Conservation (phyloP, 2,113 vertebrate genomes). For the Sinocyclocheilus grahami region DNA sequence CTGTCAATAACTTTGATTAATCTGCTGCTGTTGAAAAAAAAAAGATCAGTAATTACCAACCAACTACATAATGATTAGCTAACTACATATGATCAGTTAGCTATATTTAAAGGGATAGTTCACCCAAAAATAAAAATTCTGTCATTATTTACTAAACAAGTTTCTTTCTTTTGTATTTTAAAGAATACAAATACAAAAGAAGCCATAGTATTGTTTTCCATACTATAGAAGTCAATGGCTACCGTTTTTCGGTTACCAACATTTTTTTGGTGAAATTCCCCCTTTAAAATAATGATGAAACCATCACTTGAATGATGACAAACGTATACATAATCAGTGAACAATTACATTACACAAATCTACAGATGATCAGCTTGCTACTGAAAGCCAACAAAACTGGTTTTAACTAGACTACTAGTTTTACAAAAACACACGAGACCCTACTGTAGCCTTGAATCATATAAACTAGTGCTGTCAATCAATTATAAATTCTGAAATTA, state of each 20-base stretch:
- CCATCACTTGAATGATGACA: not conserved
- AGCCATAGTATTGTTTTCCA: no score
- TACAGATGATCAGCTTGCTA: not conserved
- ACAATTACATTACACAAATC: not conserved
- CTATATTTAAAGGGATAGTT: no score
- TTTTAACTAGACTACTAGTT: not conserved
- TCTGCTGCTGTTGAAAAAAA: not conserved
- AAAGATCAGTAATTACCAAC: not conserved
- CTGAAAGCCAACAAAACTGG: not conserved
- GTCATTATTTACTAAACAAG: no score
- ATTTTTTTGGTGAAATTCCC: no score
- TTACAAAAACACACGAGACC: not conserved
- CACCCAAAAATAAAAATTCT: no score
- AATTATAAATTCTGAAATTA: no score
- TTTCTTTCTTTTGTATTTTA: no score
- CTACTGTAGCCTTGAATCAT: not conserved
- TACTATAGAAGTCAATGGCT: no score
- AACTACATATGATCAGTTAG: not conserved
- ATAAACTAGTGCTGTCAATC: not conserved
- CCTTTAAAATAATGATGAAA: not conserved
- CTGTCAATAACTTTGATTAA: not conserved
- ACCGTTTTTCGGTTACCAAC: no score
- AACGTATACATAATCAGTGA: not conserved
- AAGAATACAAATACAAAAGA: no score
- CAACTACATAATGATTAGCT: not conserved